Base-by-base conservation (phyloP, 2,888 invertebrate genomes). In the Phyllotreta cruciferae region DNA sequence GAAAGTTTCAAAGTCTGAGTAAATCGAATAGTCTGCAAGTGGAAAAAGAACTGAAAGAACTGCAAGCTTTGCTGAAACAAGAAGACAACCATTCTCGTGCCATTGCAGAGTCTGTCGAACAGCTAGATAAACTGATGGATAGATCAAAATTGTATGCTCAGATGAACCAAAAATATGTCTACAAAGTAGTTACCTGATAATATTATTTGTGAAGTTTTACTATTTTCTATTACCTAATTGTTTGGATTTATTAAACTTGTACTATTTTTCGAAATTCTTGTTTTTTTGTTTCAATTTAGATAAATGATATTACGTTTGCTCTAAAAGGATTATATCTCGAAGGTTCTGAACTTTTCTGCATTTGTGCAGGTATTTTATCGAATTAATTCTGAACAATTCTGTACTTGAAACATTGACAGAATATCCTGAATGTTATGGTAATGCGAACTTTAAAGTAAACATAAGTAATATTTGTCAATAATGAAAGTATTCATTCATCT, bases 101-200 rank as follows among this genome's bases (percentile, higher is more conserved):
- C 62, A 66, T 72, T 79, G 82, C 82, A 4, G 81, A 82, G 39
- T 79, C 83, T 7, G 81, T 83, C 11, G 74, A 78, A 47, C 82
- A 84, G 68, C 74, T 85, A 34, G 77, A 83, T 49, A 74, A 75
- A 52, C 60, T 85, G 1, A 66, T 85, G 44, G 84, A 85, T 65
- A 76, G 85, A 64, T 80, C 79, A 55, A 82, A 83, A 64, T 66
- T 83, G 41, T 74, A 73, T 54, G 47, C 70, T 13, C 35, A 70
- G 38, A 70, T 75, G 71, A 54, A 70, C 37, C 38, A 60, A 50
- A 49, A 45, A 35, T 14, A 47, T 14, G 11, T 24, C 24, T 24
- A 24, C 24, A 24, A 24, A 24, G 10, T 7, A 39, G 38, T 14
- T 47, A 24, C 24, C 24, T 24, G 24, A 24, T 24, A 24, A 3